Evolutionary conservation across 2,797 vertebrate genomes (phyloP), one percentile per base, ranked within the genome.

Genomic region (Tolypeutes matacus): DNA sequence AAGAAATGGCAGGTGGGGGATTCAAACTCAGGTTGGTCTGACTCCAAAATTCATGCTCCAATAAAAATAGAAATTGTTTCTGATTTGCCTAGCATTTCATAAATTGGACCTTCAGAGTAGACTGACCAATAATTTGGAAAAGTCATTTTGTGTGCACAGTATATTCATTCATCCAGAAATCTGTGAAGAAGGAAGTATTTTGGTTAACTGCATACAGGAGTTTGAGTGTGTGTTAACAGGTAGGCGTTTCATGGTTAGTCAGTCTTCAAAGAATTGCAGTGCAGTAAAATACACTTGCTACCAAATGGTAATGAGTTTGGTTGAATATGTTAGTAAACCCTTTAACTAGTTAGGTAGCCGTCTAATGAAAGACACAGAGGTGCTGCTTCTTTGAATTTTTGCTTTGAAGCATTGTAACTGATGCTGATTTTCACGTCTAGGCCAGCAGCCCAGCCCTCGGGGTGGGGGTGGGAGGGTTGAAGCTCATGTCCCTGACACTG

Each of bases 381-480:
- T 78, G 65, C 64, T 23, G 31, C 70, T 89, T 34, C 86, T 73
- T 65, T 69, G 51, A 62, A 9, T 15, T 80, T 49, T 80, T 8
- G 36, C 67, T 46, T 65, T 83, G 90, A 60, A 80, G 27, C 13
- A 0, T 31, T 83, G 11, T 34, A 60, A 58, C 67, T 13, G 64
- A 51, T 34, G 29, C 7, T 49, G 85, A 78, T 60, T 67, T 85
- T 88, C 46, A 46, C 0, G 2, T 70, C 42, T 87, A 76, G 90
- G 89, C 92, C 88, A 70, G 39, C n/a, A 77, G 81, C 97, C 73
- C 29, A 70, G 70, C 80, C 21, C 87, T 83, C 0, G 6, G 87
- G 64, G n/a, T 64, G 23, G 73, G 90, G 92, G 95, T 69, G 23
- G 78, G 93, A 46, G 92, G 95, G 46, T 91, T 75, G 89, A 92